Evolutionary conservation across 2,113 vertebrate genomes (phyloP).

Genomic region (Calonectris borealis): DNA sequence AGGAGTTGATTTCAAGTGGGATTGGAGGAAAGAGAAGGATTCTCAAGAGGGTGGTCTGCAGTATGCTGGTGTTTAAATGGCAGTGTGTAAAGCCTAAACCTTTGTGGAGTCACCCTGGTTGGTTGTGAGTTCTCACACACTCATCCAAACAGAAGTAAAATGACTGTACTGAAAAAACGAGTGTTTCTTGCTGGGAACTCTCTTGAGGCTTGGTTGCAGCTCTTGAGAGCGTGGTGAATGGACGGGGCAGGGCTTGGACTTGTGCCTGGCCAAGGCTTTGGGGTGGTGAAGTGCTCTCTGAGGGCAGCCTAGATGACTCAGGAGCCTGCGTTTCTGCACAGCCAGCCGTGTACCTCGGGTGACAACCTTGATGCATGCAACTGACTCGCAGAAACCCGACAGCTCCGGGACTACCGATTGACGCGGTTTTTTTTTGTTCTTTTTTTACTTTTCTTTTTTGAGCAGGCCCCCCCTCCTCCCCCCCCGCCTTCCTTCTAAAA

Average conservation of each 20-base stretch:
- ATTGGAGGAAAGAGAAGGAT: neutral
- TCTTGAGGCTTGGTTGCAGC: neutral
- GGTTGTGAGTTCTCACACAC: neutral
- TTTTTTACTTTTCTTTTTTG: neutral
- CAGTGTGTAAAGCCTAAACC: neutral
- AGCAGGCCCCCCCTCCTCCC: neutral
- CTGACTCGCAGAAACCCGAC: neutral
- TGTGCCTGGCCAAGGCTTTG: neutral
- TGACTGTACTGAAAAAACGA: neutral
- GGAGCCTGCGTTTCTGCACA: neutral
- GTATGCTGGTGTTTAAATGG: neutral
- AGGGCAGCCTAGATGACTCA: conserved; percentile 24
- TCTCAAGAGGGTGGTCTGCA: neutral
- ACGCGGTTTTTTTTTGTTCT: neutral
- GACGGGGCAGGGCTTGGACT: conserved; percentile 30
- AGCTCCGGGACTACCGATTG: neutral
- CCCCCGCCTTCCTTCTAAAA: neutral
- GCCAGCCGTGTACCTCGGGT: neutral
- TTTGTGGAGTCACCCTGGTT: neutral
- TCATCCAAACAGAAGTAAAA: neutral
- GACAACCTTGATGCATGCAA: neutral
- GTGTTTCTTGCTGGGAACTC: neutral
- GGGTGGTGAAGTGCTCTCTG: neutral
- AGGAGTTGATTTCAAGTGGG: neutral
- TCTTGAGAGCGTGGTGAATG: neutral